Evolutionary conservation across 2,797 vertebrate species (phyloP).

Genomic region (Cirrhinus mrigala): DNA sequence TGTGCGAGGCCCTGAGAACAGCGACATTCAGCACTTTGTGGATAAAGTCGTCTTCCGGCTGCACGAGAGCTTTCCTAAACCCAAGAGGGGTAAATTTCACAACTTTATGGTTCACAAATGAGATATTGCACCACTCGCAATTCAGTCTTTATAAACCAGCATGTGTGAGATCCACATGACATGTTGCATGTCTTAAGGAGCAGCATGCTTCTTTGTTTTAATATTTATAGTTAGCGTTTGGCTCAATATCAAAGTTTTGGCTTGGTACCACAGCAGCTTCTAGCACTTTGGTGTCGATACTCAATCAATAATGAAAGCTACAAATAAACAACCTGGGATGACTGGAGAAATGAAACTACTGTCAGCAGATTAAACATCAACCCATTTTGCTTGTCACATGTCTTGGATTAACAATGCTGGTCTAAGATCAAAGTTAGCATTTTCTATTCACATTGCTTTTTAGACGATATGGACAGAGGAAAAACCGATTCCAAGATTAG

Average conservation of each 20-base stretch:
- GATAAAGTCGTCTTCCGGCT: slow-evolving; percentile 96
- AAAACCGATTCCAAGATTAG: neutral
- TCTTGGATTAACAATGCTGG: neutral
- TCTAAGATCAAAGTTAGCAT: neutral
- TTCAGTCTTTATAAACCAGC: slow-evolving; percentile 15
- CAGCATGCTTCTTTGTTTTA: neutral
- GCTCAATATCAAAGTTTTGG: neutral
- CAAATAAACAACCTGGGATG: neutral
- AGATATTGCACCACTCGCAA: neutral
- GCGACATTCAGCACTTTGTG: slow-evolving; percentile 98
- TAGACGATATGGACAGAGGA: neutral
- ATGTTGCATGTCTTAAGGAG: neutral
- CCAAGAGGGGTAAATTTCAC: slow-evolving; percentile 89
- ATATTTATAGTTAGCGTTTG: neutral
- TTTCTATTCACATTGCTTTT: neutral
- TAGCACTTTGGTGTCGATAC: neutral
- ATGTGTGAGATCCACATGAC: neutral
- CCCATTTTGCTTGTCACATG: neutral
- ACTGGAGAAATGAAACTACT: slow-evolving; percentile 1
- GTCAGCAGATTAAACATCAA: slow-evolving; percentile 22
- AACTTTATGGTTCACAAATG: neutral
- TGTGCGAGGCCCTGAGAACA: slow-evolving; percentile 94
- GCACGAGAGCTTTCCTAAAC: slow-evolving; percentile 98
- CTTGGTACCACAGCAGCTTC: neutral
- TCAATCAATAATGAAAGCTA: neutral